Percentiles rank a stretch among this genome's conserved stretches.
Conservation (phyloP, 2,797 vertebrate species). For the Atherinosoma microstoma region DNA sequence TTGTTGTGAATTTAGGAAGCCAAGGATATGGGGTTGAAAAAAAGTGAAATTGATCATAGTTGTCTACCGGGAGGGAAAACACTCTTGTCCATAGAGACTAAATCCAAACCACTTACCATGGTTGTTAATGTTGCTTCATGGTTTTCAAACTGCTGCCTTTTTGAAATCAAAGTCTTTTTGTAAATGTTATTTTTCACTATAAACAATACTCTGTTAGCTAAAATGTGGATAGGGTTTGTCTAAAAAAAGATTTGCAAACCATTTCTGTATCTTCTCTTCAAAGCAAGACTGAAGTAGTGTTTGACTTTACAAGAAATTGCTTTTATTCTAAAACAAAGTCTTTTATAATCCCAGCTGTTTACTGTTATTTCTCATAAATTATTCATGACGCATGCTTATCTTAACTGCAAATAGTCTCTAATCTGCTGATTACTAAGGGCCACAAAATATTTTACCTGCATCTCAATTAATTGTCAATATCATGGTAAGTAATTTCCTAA, state of each 20-base stretch:
- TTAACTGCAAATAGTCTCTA: conserved; percentile 70
- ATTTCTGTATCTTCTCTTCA: not conserved
- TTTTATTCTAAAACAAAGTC: conserved; percentile 29
- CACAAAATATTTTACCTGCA: conserved; percentile 74
- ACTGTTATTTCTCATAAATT: conserved; percentile 67
- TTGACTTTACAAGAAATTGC: conserved; percentile 36
- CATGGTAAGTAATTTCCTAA: conserved; percentile 64
- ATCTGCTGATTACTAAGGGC: conserved; percentile 68
- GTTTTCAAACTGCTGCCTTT: conserved; percentile 2
- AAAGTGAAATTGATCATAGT: conserved; percentile 56
- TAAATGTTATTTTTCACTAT: not conserved
- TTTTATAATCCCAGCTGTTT: conserved; percentile 62
- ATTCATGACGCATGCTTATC: conserved; percentile 61
- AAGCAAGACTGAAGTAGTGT: conserved; percentile 23
- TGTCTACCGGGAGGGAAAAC: conserved; percentile 58
- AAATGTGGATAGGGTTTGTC: not conserved
- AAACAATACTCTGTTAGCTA: not conserved
- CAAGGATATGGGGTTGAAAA: conserved; percentile 67
- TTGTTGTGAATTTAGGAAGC: conserved; percentile 68
- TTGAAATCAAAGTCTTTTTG: conserved; percentile 1
- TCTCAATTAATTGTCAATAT: conserved; percentile 75
- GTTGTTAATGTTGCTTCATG: conserved; percentile 36
- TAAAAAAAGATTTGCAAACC: not conserved
- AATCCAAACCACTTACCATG: conserved; percentile 49
- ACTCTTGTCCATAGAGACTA: conserved; percentile 45